Conservation (phyloP, 2,113 vertebrate genomes). For the Sebastes fasciatus region DNA sequence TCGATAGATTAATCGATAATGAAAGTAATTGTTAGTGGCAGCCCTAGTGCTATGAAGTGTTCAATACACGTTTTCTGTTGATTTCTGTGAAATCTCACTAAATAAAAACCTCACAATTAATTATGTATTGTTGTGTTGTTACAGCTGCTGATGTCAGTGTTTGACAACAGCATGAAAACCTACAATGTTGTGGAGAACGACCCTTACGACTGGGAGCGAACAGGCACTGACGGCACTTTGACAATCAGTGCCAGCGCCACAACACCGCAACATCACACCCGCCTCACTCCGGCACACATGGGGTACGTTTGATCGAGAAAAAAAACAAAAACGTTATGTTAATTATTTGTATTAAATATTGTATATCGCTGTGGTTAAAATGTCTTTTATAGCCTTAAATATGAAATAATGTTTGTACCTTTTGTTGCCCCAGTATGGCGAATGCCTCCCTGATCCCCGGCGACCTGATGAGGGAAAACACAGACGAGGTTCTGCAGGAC, state of each 20-base stretch:
- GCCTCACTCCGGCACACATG: slow-evolving; percentile 94
- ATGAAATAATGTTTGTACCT: background rate
- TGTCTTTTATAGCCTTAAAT: background rate
- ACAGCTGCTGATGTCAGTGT: slow-evolving; percentile 96
- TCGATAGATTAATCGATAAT: too few relatives aligned
- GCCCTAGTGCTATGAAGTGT: too few relatives aligned
- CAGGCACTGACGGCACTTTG: slow-evolving; percentile 89
- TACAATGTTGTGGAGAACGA: slow-evolving; percentile 96
- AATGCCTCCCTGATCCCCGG: slow-evolving; percentile 98
- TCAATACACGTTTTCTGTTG: too few relatives aligned
- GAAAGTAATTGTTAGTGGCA: too few relatives aligned
- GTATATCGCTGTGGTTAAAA: background rate
- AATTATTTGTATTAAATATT: background rate
- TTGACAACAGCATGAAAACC: slow-evolving; percentile 97
- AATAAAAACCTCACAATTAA: background rate
- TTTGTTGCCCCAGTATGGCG: slow-evolving; percentile 89
- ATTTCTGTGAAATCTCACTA: background rate
- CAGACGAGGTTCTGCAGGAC: slow-evolving; percentile 97
- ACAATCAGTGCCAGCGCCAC: slow-evolving; percentile 90
- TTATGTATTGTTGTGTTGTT: slow-evolving; percentile 18
- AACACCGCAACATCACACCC: slow-evolving; percentile 95
- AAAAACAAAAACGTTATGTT: background rate
- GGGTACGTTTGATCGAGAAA: slow-evolving; percentile 83
- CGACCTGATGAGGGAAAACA: slow-evolving; percentile 95
- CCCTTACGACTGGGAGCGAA: slow-evolving; percentile 97